phyloP scores from a whole-genome alignment of 2,797 vertebrate genomes.

The Lepidocolaptes lacrymiger region DNA sequence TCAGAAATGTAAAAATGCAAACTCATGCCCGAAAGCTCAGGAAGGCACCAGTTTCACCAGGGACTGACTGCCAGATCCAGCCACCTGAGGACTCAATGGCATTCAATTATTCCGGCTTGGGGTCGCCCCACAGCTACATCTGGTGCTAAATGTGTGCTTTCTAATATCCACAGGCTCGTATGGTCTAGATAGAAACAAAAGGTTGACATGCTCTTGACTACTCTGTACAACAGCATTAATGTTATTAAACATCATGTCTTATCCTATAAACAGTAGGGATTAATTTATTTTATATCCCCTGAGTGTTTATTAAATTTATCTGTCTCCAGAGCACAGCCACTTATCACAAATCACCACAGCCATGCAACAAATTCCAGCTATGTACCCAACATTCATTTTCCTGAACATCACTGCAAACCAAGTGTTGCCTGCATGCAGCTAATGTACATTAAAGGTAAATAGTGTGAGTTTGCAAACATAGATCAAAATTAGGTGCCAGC shows the following conservation, averaged over 20 bases:
- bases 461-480: neutral
- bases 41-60: neutral
- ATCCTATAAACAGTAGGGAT: slow-evolving; percentile 8
- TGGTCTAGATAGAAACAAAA: neutral
- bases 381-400: neutral
- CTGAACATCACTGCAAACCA: neutral
- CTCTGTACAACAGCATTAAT: neutral
- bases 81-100: neutral
- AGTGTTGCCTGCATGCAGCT: neutral
- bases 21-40: neutral
- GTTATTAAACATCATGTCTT: slow-evolving; percentile 17
- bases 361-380: neutral
- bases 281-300: slow-evolving; percentile 34
- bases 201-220: neutral
- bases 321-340: neutral
- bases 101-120: neutral
- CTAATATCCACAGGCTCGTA: neutral
- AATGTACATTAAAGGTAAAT: neutral
- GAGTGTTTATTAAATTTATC: slow-evolving; percentile 8
- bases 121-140: neutral
- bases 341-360: neutral
- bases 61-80: neutral
- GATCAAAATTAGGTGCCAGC: neutral
- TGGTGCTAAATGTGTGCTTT: neutral
- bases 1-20: neutral